phyloP scores from a whole-genome alignment of 2,888 invertebrate genomes.

The Eilema depressum region DNA sequence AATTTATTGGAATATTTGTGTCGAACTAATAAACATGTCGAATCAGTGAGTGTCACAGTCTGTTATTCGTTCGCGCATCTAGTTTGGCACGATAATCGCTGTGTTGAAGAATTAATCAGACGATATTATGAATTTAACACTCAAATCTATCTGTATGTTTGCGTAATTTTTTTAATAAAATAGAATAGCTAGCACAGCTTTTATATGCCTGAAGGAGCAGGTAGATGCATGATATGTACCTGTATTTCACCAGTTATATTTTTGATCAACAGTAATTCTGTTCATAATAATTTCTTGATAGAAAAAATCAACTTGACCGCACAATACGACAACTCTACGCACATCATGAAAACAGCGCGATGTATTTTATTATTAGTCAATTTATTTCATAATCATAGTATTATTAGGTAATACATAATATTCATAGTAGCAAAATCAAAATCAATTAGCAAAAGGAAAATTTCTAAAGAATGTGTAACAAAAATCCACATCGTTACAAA shows the following conservation, averaged over 20 bases:
- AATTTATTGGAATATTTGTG: slow-evolving; percentile 68
- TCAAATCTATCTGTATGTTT: slow-evolving; percentile 7
- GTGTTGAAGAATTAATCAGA: slow-evolving; percentile 60
- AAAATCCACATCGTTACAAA: slow-evolving; percentile 31
- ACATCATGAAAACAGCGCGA: not conserved
- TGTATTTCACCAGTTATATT: too few relatives aligned
- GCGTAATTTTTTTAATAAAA: not conserved
- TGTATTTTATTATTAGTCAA: not conserved
- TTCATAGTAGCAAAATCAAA: slow-evolving; percentile 18
- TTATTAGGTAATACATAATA: not conserved
- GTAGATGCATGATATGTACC: not conserved
- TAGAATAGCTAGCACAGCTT: too few relatives aligned
- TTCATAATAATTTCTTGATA: too few relatives aligned
- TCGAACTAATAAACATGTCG: slow-evolving; percentile 72
- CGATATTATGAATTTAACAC: slow-evolving; percentile 34
- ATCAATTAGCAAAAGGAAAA: slow-evolving; percentile 32
- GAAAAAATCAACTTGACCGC: too few relatives aligned
- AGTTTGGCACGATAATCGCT: slow-evolving; percentile 63
- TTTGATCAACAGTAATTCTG: too few relatives aligned
- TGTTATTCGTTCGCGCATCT: slow-evolving; percentile 58
- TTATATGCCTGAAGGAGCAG: not conserved
- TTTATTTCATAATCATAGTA: not conserved
- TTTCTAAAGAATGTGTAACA: slow-evolving; percentile 14
- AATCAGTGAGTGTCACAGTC: slow-evolving; percentile 42
- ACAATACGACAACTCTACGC: not conserved